Conservation (phyloP, 2,888 invertebrate genomes). For the Monochamus alternatus region DNA sequence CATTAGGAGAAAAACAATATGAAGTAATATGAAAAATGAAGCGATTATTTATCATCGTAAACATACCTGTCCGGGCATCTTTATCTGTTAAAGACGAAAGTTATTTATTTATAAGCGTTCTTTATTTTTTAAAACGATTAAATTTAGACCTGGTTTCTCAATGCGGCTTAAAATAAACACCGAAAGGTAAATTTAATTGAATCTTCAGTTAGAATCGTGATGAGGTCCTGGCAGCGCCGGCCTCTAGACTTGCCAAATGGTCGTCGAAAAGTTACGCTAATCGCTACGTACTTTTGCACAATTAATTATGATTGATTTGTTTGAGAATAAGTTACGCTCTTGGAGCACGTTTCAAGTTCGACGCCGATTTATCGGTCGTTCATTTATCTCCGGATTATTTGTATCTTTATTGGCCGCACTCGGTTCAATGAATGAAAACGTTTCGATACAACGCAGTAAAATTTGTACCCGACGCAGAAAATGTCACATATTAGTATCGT, state of each 20-base stretch:
- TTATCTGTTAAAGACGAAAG: constrained; percentile 15
- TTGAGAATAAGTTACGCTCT: constrained; percentile 20
- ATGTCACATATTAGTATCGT: no score
- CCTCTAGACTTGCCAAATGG: constrained; percentile 30
- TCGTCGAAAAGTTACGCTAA: constrained; percentile 29
- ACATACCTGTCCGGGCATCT: neutral
- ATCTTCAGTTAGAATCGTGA: constrained; percentile 46
- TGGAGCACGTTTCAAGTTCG: constrained; percentile 11
- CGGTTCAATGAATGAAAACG: neutral
- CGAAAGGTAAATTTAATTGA: constrained; percentile 47
- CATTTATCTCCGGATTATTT: constrained; percentile 18
- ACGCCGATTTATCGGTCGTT: constrained; percentile 19
- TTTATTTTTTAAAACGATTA: constrained; percentile 6
- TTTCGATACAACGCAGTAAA: no score
- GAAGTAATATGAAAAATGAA: no score
- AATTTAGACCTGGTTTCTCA: constrained; percentile 20
- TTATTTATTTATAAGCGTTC: constrained; percentile 3
- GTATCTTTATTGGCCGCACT: neutral
- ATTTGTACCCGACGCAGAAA: no score
- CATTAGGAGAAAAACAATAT: no score
- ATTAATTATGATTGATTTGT: constrained; percentile 34
- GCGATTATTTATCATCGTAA: no score
- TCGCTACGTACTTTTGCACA: constrained; percentile 22
- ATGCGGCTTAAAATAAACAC: constrained; percentile 41
- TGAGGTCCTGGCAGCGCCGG: constrained; percentile 42